A percentile compares a stretch with the other conserved stretches of the same genome.
Conservation (phyloP, 2,888 invertebrate genomes). For the Calliscelio sp. region DNA sequence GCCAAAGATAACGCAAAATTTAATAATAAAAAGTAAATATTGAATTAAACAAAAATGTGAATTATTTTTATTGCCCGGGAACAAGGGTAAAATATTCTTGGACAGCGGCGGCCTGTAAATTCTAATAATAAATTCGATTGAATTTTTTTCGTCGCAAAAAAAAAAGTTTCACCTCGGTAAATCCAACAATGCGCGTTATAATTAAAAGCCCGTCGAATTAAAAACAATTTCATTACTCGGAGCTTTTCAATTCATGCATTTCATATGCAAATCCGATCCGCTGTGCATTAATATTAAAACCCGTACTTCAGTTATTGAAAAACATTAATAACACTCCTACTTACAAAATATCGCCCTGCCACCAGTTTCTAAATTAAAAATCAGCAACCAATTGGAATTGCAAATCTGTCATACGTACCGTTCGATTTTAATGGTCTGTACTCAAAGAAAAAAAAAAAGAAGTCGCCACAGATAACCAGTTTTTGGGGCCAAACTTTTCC, state of each 20-base stretch:
- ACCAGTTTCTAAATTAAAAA: no score
- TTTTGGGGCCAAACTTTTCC: no score
- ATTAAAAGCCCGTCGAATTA: constrained; percentile 20
- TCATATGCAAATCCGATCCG: constrained; percentile 8
- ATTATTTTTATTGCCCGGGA: constrained; percentile 43
- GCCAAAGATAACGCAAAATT: constrained; percentile 55
- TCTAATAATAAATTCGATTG: no score
- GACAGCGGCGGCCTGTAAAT: constrained; percentile 26
- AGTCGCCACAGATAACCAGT: no score
- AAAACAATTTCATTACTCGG: constrained; percentile 31
- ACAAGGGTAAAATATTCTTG: constrained; percentile 14
- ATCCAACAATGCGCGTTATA: constrained; percentile 14
- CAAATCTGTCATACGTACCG: no score
- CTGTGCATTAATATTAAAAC: constrained; percentile 22
- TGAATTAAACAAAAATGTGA: constrained; percentile 53
- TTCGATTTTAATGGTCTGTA: no score
- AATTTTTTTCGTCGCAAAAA: no score
- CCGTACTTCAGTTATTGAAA: not conserved
- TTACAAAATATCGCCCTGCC: no score
- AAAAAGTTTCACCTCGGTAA: no score
- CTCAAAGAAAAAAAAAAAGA: no score
- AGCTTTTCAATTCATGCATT: not conserved
- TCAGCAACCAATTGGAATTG: no score
- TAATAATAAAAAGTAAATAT: constrained; percentile 64
- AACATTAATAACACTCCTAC: no score